Evolutionary conservation across 1,140 invertebrate genomes (phyloP), one percentile per base, ranked within the genome.

Genomic region (Drosophila subobscura): DNA sequence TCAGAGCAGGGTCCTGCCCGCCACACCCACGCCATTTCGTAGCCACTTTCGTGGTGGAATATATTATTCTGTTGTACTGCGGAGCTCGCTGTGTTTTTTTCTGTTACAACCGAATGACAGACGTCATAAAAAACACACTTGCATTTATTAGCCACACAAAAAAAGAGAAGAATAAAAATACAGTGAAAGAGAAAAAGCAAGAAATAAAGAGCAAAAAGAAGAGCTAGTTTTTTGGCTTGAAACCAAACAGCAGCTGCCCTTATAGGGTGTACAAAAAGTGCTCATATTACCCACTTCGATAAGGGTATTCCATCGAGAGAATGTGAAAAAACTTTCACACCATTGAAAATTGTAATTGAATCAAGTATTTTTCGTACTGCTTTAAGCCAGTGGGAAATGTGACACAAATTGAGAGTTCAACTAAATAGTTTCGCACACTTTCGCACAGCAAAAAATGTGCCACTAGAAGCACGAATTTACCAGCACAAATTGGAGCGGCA

Each of bases 81-180:
- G 63, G 72, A 59, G 52, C 29, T 8, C 7, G 2, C 5, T 33
- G 29, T 33, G 10, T 10, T 33, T 33, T 33, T 1, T 29, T 27
- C 29, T 40, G 50, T 33, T 27, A 67, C 68, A 65, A 51, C 58
- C 70, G 42, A 81, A 77, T 59, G 75, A 79, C 65, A 74, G 72
- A 70, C 66, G 60, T 86, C 77, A 79, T 85, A 85, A 85, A 85
- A 85, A 78, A 64, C 81, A 85, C 81, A 86, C 81, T 85, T 85
- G 81, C 81, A 85, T 85, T 85, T 85, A 85, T 85, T 85, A 86
- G 81, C 77, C 73, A 64, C 63, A 25, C n/a, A 20, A 12, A 8
- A 5, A 5, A 22, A 12, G 16, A 20, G 16, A 0, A 20, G 16
- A 20, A 20, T 20, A 60, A 16, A 44, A 42, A 50, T 8, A 50